phyloP scores from a whole-genome alignment of 2,888 invertebrate genomes.

The Archaeoteleia sp. region DNA sequence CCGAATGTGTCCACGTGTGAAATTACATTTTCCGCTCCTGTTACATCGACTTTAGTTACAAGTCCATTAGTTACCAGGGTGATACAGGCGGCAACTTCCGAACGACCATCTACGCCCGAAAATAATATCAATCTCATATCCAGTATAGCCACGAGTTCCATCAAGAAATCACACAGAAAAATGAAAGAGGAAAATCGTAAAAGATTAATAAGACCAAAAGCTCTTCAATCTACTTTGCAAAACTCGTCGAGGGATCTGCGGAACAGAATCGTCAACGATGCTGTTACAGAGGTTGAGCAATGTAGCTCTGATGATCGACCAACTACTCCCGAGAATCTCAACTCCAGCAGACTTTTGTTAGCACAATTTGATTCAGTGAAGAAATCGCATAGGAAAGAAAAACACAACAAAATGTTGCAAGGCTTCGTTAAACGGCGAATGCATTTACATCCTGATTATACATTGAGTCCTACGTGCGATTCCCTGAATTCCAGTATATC shows the following conservation, averaged over 20 bases:
- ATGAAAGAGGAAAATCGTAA: conserved; percentile 64
- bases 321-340: conserved; percentile 66
- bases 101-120: too few relatives aligned
- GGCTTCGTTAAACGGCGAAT: conserved; percentile 58
- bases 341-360: conserved; percentile 67
- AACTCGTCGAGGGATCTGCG: conserved; percentile 33
- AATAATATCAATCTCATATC: conserved; percentile 62
- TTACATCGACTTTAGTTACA: too few relatives aligned
- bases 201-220: conserved; percentile 56
- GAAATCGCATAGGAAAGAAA: too few relatives aligned
- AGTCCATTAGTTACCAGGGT: too few relatives aligned
- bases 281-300: too few relatives aligned
- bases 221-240: conserved; percentile 29
- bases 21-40: too few relatives aligned
- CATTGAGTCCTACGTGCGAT: conserved; percentile 6
- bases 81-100: too few relatives aligned
- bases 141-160: conserved; percentile 62
- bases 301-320: conserved; percentile 53
- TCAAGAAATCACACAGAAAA: conserved; percentile 69
- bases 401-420: conserved; percentile 61
- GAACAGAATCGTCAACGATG: not conserved
- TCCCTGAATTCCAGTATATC: conserved; percentile 28
- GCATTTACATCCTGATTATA: conserved; percentile 46
- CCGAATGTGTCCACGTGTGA: too few relatives aligned
- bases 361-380: conserved; percentile 65